Percentiles rank a stretch among this genome's conserved stretches.
Conservation (phyloP, 2,888 invertebrate species). For the Catocala fraxini region DNA sequence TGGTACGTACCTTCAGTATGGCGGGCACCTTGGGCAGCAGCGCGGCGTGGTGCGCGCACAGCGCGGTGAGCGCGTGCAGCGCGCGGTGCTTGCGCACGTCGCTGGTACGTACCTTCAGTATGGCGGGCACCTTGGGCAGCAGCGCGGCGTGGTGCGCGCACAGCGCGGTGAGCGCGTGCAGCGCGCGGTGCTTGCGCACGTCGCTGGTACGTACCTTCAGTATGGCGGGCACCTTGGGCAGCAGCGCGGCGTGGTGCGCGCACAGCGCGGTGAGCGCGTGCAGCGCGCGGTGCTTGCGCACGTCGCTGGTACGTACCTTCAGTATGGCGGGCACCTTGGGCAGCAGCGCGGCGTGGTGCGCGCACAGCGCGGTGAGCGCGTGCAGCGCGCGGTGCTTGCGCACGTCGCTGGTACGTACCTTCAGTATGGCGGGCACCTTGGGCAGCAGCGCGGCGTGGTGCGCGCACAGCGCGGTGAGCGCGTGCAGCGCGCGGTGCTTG, state of each 20-base stretch:
- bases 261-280: slow-evolving; percentile 98
- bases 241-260: slow-evolving; percentile 92
- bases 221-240: slow-evolving; percentile 96
- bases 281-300: slow-evolving; percentile 94
- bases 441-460: slow-evolving; percentile 93
- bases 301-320: slow-evolving; percentile 89
- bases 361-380: slow-evolving; percentile 97
- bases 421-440: slow-evolving; percentile 96
- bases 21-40: slow-evolving; percentile 96
- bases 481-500: slow-evolving; percentile 93
- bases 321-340: slow-evolving; percentile 96
- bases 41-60: slow-evolving; percentile 93
- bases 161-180: slow-evolving; percentile 98
- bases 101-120: slow-evolving; percentile 91
- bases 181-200: slow-evolving; percentile 93
- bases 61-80: slow-evolving; percentile 97
- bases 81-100: slow-evolving; percentile 92
- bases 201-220: slow-evolving; percentile 90
- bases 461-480: slow-evolving; percentile 96
- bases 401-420: slow-evolving; percentile 88
- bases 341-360: slow-evolving; percentile 93
- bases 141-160: slow-evolving; percentile 93
- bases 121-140: slow-evolving; percentile 95
- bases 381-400: slow-evolving; percentile 95
- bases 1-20: slow-evolving; percentile 92